Evolutionary conservation across 1,140 invertebrate genomes (phyloP).

Genomic region (Phthorimaea operculella): DNA sequence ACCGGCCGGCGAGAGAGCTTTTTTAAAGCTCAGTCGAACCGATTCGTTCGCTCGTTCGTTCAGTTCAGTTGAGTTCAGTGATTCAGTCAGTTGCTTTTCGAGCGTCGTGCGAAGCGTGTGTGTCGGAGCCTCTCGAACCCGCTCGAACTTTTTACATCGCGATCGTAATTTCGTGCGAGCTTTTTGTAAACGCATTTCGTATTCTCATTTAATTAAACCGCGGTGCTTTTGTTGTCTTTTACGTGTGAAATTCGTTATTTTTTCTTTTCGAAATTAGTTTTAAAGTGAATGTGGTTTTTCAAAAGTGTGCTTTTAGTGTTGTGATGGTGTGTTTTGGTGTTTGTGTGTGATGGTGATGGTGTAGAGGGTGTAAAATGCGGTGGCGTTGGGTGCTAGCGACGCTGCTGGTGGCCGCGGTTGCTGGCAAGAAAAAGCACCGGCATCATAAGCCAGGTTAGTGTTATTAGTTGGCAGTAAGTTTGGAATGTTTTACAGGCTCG

Average conservation of each 20-base stretch:
- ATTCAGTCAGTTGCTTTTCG: background rate
- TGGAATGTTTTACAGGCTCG: no score
- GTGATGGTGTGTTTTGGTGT: background rate
- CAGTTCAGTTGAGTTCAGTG: no score
- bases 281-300: background rate
- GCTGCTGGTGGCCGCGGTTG: conserved; percentile 38
- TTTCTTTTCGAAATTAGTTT: no score
- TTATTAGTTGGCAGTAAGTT: no score
- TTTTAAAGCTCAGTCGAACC: background rate
- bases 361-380: conserved; percentile 44
- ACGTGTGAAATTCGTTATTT: no score
- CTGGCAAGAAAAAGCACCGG: conserved; percentile 46
- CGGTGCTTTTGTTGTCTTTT: no score
- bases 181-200: background rate
- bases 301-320: background rate
- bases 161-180: background rate
- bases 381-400: conserved; percentile 30
- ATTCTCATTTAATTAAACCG: background rate
- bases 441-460: conserved; percentile 50
- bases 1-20: background rate
- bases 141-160: background rate
- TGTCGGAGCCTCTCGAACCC: background rate
- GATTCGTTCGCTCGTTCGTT: background rate
- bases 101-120: background rate
- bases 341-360: conserved; percentile 15